Percentiles rank a stretch among this genome's conserved stretches.
phyloP scores from a whole-genome alignment of 1,140 invertebrate genomes.

The Steinernema feltiae region DNA sequence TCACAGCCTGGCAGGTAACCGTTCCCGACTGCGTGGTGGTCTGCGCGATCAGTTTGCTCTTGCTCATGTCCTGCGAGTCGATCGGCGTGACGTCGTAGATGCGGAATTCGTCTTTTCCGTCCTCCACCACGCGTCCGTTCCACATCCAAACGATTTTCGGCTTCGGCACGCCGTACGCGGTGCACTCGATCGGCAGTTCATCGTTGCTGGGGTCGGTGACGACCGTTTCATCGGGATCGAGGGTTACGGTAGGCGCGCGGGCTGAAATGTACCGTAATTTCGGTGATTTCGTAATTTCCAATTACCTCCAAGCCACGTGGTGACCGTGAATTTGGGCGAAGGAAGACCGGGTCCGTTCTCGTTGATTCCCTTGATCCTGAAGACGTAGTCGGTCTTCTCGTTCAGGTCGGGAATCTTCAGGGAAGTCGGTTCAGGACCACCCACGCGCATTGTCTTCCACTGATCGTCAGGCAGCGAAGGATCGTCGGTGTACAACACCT shows the following conservation, averaged over 20 bases:
- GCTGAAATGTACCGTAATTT: constrained; percentile 37
- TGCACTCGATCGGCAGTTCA: constrained; percentile 49
- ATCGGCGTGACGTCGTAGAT: constrained; percentile 50
- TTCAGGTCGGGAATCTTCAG: constrained; percentile 40
- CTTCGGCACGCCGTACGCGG: constrained; percentile 51
- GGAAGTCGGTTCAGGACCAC: constrained; percentile 38
- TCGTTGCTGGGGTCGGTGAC: constrained; percentile 43
- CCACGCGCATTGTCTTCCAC: constrained; percentile 41
- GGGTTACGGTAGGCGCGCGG: constrained; percentile 39
- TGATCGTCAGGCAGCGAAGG: constrained; percentile 46
- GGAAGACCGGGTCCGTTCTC: constrained; percentile 47
- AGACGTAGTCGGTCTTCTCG: constrained; percentile 49
- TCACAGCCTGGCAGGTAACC: constrained; percentile 51
- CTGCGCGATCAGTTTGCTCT: constrained; percentile 49
- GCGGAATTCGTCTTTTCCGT: constrained; percentile 55
- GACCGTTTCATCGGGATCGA: constrained; percentile 35
- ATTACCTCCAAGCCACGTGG: constrained; percentile 47
- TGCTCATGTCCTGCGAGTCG: constrained; percentile 45
- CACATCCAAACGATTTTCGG: constrained; percentile 57
- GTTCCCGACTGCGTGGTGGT: constrained; percentile 49
- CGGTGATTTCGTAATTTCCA: neutral
- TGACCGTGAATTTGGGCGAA: constrained; percentile 47
- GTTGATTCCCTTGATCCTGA: constrained; percentile 50
- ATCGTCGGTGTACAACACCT: constrained; percentile 54
- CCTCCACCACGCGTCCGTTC: constrained; percentile 47